A percentile compares a stretch with the other conserved stretches of the same genome.
Conservation (phyloP, 2,113 vertebrate genomes). For the Probosciger aterrimus region DNA sequence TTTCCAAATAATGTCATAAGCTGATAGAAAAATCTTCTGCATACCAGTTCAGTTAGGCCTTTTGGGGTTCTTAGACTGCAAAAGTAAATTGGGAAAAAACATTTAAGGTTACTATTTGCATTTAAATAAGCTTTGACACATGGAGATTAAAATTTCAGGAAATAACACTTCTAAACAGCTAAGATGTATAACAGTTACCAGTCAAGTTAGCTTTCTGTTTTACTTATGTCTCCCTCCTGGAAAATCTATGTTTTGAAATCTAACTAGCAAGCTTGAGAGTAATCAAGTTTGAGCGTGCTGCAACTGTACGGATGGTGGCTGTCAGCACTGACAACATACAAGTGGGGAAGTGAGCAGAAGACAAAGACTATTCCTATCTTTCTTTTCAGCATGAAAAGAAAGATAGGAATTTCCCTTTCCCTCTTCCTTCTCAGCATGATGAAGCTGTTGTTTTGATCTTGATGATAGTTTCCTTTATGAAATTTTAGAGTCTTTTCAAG, state of each 20-base stretch:
- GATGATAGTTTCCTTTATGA: not conserved
- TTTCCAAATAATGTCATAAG: not conserved
- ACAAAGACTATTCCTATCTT: not conserved
- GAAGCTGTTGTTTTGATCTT: not conserved
- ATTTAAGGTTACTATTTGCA: slow-evolving; percentile 34
- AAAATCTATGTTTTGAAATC: not conserved
- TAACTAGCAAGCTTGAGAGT: not conserved
- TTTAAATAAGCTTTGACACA: slow-evolving; percentile 41
- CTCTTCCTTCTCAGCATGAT: not conserved
- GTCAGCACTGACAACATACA: accelerated
- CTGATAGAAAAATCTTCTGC: not conserved
- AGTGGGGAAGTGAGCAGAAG: not conserved
- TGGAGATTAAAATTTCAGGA: not conserved
- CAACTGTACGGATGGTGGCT: not conserved
- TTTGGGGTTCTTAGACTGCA: not conserved
- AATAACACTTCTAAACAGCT: not conserved
- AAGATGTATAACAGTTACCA: not conserved
- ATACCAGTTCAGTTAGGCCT: not conserved
- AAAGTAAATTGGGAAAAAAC: not conserved
- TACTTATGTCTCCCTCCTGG: not conserved
- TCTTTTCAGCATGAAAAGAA: not conserved
- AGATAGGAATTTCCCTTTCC: not conserved
- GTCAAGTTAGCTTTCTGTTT: not conserved
- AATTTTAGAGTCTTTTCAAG: not conserved
- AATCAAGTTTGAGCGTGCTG: not conserved